phyloP scores from a whole-genome alignment of 2,113 vertebrate genomes.

The Hydrolagus affinis region DNA sequence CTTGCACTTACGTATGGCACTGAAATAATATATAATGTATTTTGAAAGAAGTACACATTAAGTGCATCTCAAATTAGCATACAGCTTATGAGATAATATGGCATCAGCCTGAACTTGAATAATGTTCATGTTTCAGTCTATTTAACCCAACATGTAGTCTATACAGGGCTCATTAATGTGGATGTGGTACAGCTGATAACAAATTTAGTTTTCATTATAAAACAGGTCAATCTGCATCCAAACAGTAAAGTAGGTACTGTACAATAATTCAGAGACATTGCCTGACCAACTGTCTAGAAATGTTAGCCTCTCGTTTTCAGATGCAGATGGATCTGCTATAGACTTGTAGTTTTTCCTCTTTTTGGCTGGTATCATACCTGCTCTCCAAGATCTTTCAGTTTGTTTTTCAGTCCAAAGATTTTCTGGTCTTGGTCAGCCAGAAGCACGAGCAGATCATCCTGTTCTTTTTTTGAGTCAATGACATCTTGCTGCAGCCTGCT shows the following conservation, averaged over 20 bases:
- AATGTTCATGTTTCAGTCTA: too few relatives aligned
- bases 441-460: slow-evolving; percentile 90
- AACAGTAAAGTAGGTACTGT: neutral
- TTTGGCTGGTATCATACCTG: slow-evolving; percentile 53
- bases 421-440: slow-evolving; percentile 97
- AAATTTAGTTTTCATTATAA: neutral
- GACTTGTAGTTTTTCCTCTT: neutral
- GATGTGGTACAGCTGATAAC: too few relatives aligned
- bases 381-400: slow-evolving; percentile 76
- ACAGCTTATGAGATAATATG: too few relatives aligned
- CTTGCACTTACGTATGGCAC: too few relatives aligned
- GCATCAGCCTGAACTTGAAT: too few relatives aligned
- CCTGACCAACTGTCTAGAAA: neutral
- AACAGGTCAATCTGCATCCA: neutral
- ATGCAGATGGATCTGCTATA: neutral
- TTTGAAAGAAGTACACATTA: too few relatives aligned
- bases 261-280: neutral
- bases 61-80: too few relatives aligned
- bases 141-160: too few relatives aligned
- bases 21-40: too few relatives aligned
- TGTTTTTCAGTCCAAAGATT: slow-evolving; percentile 68
- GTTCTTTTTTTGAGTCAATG: slow-evolving; percentile 85
- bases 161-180: too few relatives aligned
- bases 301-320: neutral
- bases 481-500: slow-evolving; percentile 71